Evolutionary conservation across 2,113 vertebrate genomes (phyloP).

Genomic region (Oreochromis tanganicae): DNA sequence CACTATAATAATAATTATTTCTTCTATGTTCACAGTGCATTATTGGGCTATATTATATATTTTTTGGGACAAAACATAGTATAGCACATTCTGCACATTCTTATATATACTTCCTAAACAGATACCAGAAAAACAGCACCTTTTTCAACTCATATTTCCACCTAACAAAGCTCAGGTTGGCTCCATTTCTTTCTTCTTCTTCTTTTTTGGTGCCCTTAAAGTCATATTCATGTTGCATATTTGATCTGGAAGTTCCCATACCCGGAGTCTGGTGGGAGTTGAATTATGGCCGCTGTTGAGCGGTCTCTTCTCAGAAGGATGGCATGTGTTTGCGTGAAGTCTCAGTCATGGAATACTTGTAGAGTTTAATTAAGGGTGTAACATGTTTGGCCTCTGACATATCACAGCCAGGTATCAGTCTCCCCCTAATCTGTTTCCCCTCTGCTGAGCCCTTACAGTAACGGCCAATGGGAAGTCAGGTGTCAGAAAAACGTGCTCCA

Average conservation of each 20-base stretch:
- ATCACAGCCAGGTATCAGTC: conserved; percentile 22
- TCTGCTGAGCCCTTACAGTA: conserved; percentile 33
- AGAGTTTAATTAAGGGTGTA: conserved; percentile 20
- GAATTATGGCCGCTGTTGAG: not conserved
- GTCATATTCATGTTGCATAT: not conserved
- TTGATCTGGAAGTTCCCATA: not conserved
- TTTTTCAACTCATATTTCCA: not conserved
- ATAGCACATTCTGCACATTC: not conserved
- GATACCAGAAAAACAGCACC: not conserved
- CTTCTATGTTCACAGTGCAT: not conserved
- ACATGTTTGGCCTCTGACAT: conserved; percentile 2
- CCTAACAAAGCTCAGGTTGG: not conserved
- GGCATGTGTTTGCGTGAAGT: not conserved
- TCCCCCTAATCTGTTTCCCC: conserved; percentile 35
- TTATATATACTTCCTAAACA: not conserved
- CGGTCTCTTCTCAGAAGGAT: not conserved
- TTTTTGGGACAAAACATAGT: not conserved
- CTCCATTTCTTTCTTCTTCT: not conserved
- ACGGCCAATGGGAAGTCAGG: conserved; percentile 23
- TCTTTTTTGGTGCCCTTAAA: not conserved
- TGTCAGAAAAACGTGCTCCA: conserved; percentile 28
- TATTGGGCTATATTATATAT: not conserved
- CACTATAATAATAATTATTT: not conserved
- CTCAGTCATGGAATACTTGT: not conserved
- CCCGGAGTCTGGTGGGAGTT: not conserved